These are phyloP conservation scores for Strigamia maritima DNA, from an alignment of 2,888 invertebrate species.

Conservation along the genomic window DNA sequence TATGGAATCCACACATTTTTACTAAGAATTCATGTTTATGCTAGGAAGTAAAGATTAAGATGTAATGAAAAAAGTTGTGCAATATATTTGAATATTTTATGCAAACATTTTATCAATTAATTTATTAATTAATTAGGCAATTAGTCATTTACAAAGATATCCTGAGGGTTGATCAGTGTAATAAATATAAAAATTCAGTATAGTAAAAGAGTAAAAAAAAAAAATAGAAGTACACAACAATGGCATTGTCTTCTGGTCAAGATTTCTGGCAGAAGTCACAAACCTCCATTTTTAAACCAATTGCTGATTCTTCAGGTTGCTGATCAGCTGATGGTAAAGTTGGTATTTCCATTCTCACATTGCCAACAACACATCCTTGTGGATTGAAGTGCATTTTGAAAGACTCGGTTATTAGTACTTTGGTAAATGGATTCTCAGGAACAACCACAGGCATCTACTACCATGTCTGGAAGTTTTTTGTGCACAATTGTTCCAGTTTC, in stretches of 20 bases:
- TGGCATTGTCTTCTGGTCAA: background rate
- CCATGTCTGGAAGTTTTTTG: constrained; percentile 80
- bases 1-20: too few species aligned
- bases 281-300: too few species aligned
- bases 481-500: constrained; percentile 60
- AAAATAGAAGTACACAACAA: background rate
- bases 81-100: too few species aligned
- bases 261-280: too few species aligned
- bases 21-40: background rate
- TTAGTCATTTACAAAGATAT: too few species aligned
- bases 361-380: too few species aligned
- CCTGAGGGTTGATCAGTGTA: background rate
- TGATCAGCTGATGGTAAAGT: too few species aligned
- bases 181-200: background rate
- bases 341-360: too few species aligned
- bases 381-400: too few species aligned
- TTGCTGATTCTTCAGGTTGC: background rate
- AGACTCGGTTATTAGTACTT: background rate
- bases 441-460: constrained; percentile 86
- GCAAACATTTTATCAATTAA: background rate
- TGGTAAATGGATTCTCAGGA: background rate
- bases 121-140: background rate
- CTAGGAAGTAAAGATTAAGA: background rate
- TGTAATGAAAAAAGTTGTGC: background rate
- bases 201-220: background rate